Base-by-base conservation (phyloP, 2,113 vertebrate species). In the Saguinus imperator region DNA sequence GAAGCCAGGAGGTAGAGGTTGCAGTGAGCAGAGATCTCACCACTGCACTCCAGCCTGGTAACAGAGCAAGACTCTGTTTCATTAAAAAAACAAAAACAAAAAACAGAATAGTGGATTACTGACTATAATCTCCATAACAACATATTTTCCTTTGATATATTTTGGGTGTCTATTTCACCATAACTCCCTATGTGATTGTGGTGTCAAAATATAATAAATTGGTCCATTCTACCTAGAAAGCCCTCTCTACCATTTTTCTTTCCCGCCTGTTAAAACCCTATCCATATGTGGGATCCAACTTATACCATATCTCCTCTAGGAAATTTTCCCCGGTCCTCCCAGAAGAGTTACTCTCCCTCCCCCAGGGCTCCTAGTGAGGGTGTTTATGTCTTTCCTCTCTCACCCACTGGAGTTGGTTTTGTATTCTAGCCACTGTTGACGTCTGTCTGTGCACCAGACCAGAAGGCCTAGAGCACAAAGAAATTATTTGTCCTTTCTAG, bases 101-200 rank as follows among this genome's bases (percentile, higher is more conserved):
- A 50, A 50, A 50, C 50, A 14, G 50, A 50, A 50, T 87, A 83
- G 82, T 85, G n/a, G 48, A 57, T 83, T 70, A 29, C 68, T 88
- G 64, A 43, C 32, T 61, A 58, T 89, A 27, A 89, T 96, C 91
- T 92, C 76, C 88, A 29, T 91, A 87, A 66, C 55, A 88, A n/a
- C 27, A 43, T 61, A 37, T 88, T 57, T 88, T 64, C 55, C 35
- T 27, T 27, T 89, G 89, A 89, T 72, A 40, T 77, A 91, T 75
- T 77, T 91, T 61, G 73, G 48, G 8, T 89, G 66, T 94, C n/a
- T 88, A 20, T 40, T 70, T 85, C 91, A 66, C 35, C 23, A 84
- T 48, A 48, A 50, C 52, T 25, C 55, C 73, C 25, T 77, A 5
- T 85, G 25, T 90, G 85, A 89, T 94, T 35, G 17, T 86, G 57